phyloP scores from a whole-genome alignment of 2,888 invertebrate species.

The Metalampra italica region DNA sequence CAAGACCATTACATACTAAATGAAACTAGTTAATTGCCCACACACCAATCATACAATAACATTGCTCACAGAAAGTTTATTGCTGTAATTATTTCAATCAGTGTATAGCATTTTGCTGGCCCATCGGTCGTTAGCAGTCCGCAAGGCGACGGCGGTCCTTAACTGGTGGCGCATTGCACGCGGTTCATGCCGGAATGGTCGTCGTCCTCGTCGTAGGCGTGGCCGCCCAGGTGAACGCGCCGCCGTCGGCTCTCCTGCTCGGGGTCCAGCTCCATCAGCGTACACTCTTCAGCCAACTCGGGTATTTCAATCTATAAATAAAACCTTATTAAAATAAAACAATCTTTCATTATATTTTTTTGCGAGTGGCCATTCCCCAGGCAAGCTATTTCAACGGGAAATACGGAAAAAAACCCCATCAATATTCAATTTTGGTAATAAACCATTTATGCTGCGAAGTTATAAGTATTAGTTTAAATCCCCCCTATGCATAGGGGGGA shows the following conservation, averaged over 20 bases:
- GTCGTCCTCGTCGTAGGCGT: conserved; percentile 86
- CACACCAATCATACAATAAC: neutral
- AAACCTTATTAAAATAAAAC: neutral
- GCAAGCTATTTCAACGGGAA: too few relatives aligned
- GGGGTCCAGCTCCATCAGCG: conserved; percentile 87
- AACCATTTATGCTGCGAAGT: too few relatives aligned
- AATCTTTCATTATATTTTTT: too few relatives aligned
- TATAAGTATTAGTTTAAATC: too few relatives aligned
- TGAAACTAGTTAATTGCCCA: neutral
- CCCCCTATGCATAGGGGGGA: too few relatives aligned
- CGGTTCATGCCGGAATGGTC: conserved; percentile 83
- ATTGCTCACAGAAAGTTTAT: neutral
- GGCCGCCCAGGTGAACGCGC: conserved; percentile 74
- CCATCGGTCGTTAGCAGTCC: neutral
- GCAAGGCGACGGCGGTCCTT: conserved; percentile 32
- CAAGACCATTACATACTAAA: neutral
- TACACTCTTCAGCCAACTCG: conserved; percentile 86
- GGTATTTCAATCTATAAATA: conserved; percentile 79
- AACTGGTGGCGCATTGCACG: conserved; percentile 89
- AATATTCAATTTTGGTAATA: too few relatives aligned
- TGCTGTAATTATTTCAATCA: conserved; percentile 1
- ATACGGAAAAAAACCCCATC: too few relatives aligned
- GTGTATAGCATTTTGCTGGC: neutral
- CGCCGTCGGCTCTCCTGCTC: conserved; percentile 84
- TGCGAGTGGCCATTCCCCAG: too few relatives aligned